Evolutionary conservation across 2,113 vertebrate genomes (phyloP).

Genomic region (Xenopus laevis): DNA sequence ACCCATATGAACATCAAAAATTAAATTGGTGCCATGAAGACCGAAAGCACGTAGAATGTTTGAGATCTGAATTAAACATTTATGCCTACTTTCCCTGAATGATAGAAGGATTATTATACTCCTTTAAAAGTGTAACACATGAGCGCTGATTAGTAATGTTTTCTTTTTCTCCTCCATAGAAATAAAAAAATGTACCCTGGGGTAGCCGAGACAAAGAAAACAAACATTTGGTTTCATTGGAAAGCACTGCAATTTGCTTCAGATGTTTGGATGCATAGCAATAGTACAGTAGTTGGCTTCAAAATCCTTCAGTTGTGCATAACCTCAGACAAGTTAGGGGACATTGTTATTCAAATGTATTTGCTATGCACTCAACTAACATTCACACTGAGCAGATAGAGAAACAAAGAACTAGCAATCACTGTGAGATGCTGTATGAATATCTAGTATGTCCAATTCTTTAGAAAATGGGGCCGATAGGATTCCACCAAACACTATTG

Average conservation of each 20-base stretch:
- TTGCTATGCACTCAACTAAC: neutral
- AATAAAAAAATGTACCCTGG: neutral
- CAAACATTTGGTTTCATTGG: neutral
- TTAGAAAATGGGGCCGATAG: too few relatives aligned
- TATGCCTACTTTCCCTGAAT: neutral
- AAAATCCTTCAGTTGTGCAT: neutral
- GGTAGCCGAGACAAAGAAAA: constrained; percentile 12
- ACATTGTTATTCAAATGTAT: neutral
- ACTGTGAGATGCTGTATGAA: too few relatives aligned
- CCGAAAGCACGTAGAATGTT: too few relatives aligned
- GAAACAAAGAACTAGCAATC: too few relatives aligned
- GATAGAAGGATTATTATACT: neutral
- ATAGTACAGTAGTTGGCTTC: constrained; percentile 14
- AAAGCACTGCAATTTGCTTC: neutral
- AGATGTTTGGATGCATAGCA: constrained; percentile 3
- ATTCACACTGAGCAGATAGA: too few relatives aligned
- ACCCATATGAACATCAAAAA: too few relatives aligned
- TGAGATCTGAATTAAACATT: neutral
- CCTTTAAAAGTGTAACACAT: neutral
- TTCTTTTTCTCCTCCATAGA: neutral
- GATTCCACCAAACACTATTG: too few relatives aligned
- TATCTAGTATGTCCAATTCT: too few relatives aligned
- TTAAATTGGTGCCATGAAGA: too few relatives aligned
- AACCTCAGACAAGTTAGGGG: neutral
- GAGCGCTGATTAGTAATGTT: neutral